phyloP scores from a whole-genome alignment of 2,888 invertebrate genomes.

The Philhelius pedissequus region DNA sequence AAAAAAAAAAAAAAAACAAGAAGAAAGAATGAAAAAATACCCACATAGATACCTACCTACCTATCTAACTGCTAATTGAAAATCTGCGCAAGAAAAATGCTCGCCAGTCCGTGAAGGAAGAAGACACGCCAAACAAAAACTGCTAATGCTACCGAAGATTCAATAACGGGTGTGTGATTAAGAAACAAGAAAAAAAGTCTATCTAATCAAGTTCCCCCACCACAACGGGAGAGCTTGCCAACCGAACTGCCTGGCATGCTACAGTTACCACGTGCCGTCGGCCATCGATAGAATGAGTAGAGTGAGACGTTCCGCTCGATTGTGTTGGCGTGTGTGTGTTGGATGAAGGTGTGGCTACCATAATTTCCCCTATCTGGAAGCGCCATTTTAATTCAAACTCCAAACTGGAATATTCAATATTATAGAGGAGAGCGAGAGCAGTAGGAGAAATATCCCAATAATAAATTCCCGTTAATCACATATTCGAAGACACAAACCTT shows the following conservation, averaged over 20 bases:
- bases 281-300: constrained; percentile 46
- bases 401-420: constrained; percentile 9
- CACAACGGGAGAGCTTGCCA: constrained; percentile 22
- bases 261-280: constrained; percentile 57
- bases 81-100: constrained; percentile 63
- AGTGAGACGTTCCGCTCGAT: background rate
- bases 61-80: constrained; percentile 42
- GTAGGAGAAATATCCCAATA: constrained; percentile 15
- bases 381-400: constrained; percentile 56
- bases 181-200: constrained; percentile 79
- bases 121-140: constrained; percentile 58
- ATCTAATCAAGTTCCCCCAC: constrained; percentile 77
- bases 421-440: background rate
- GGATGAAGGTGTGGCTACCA: constrained; percentile 36
- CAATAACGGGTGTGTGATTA: constrained; percentile 78
- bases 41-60: too few relatives aligned
- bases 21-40: too few relatives aligned
- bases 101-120: constrained; percentile 50
- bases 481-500: constrained; percentile 16
- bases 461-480: background rate
- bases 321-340: too few relatives aligned
- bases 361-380: constrained; percentile 31
- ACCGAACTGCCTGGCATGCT: constrained; percentile 12
- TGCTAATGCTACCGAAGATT: constrained; percentile 60
- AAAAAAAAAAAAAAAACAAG: too few relatives aligned